phyloP scores from a whole-genome alignment of 53 echinoderm and acorn worm genomes.

The Temnopleurus reevesii region DNA sequence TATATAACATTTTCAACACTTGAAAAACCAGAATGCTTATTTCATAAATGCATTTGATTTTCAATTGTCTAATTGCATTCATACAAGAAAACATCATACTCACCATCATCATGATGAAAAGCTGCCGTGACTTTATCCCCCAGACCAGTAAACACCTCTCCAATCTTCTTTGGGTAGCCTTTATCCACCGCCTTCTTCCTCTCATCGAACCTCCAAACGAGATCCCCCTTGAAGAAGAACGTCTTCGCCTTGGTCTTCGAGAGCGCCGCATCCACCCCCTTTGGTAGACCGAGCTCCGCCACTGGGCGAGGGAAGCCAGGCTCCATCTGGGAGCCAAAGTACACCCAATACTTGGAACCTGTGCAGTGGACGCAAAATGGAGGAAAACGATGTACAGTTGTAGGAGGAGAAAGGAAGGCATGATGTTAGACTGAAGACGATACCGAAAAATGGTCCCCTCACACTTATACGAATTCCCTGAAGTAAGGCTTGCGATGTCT shows the following conservation, averaged over 20 bases:
- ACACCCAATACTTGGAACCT: slow-evolving; percentile 90
- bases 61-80: no score
- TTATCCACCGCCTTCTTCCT: slow-evolving; percentile 61
- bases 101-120: slow-evolving; percentile 46
- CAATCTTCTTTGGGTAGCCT: slow-evolving; percentile 77
- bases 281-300: slow-evolving; percentile 73
- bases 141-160: slow-evolving; percentile 68
- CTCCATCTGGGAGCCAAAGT: slow-evolving; percentile 66
- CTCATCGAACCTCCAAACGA: slow-evolving; percentile 75
- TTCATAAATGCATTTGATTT: no score
- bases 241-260: slow-evolving; percentile 72
- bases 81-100: no score
- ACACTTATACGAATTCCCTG: no score
- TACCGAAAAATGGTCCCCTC: no score
- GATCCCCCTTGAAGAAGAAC: slow-evolving; percentile 81
- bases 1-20: no score
- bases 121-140: slow-evolving; percentile 61
- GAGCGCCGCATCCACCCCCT: slow-evolving; percentile 71
- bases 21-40: no score
- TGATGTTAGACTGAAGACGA: no score
- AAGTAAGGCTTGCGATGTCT: no score
- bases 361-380: background rate
- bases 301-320: slow-evolving; percentile 75
- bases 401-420: no score
- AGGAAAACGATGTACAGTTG: no score